Evolutionary conservation across 2,113 vertebrate species (phyloP).

Genomic region (Micronycteris hirsuta): DNA sequence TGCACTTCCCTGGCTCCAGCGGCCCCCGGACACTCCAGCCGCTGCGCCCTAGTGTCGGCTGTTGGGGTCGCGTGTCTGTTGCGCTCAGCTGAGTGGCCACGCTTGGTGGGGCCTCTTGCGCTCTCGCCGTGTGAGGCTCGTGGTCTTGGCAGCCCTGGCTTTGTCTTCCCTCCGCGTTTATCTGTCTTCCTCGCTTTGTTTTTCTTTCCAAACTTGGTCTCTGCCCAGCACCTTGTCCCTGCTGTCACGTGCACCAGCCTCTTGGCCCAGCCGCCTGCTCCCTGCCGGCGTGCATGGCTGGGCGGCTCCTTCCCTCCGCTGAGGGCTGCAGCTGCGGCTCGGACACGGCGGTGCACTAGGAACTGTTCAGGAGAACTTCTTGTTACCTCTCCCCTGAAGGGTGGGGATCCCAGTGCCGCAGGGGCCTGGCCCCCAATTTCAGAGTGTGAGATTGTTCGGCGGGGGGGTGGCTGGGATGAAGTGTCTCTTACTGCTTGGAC

Average conservation of each 20-base stretch:
- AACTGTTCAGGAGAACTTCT: background rate
- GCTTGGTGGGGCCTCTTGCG: slow-evolving; percentile 45
- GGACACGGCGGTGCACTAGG: background rate
- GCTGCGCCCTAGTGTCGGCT: fast-evolving
- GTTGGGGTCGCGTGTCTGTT: background rate
- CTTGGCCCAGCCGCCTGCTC: background rate
- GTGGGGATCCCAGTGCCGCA: background rate
- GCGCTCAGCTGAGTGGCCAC: slow-evolving; percentile 34
- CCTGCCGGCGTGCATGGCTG: slow-evolving; percentile 48
- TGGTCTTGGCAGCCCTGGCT: slow-evolving; percentile 5
- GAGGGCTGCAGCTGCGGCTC: background rate
- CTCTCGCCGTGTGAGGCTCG: slow-evolving; percentile 16
- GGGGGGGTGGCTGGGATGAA: background rate
- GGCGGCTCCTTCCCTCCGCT: background rate
- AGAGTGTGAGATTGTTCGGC: background rate
- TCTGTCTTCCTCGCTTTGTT: slow-evolving; percentile 2
- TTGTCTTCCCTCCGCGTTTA: background rate
- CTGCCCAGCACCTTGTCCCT: slow-evolving; percentile 2
- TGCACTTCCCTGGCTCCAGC: background rate
- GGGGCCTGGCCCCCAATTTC: background rate
- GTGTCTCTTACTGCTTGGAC: background rate
- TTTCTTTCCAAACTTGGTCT: slow-evolving; percentile 32
- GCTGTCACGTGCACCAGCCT: slow-evolving; percentile 19
- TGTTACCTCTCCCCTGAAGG: background rate
- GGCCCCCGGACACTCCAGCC: background rate